Conservation (phyloP, 2,888 invertebrate genomes). For the Mesochorus sp. region DNA sequence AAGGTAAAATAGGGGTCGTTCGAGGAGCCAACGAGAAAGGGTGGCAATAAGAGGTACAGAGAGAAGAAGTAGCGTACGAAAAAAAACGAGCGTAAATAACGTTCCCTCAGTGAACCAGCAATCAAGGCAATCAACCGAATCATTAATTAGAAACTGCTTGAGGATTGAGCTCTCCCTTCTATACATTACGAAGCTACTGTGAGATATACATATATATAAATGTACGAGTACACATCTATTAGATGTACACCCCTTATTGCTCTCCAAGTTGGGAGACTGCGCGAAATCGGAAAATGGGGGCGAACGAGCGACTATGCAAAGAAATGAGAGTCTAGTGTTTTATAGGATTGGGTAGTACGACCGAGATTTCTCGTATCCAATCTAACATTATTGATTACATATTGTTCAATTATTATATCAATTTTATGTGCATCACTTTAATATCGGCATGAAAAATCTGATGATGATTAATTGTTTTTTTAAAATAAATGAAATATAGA, state of each 20-base stretch:
- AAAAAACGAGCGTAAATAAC: slow-evolving; percentile 55
- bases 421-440: no score
- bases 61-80: slow-evolving; percentile 61
- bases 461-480: no score
- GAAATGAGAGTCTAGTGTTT: slow-evolving; percentile 28
- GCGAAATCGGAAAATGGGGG: slow-evolving; percentile 59
- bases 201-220: slow-evolving; percentile 57
- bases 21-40: slow-evolving; percentile 59
- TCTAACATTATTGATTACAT: slow-evolving; percentile 11
- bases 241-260: slow-evolving; percentile 65
- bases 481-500: no score
- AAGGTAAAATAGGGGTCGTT: slow-evolving; percentile 54
- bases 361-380: slow-evolving; percentile 21
- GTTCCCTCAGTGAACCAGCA: slow-evolving; percentile 66
- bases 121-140: slow-evolving; percentile 67
- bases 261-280: slow-evolving; percentile 62
- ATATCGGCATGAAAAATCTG: no score
- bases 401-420: background rate
- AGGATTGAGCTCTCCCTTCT: slow-evolving; percentile 66
- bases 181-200: slow-evolving; percentile 45
- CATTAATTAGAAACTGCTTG: slow-evolving; percentile 76
- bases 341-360: slow-evolving; percentile 23
- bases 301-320: slow-evolving; percentile 63
- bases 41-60: slow-evolving; percentile 67
- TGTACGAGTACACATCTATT: slow-evolving; percentile 36